Evolutionary conservation across 2,113 vertebrate genomes (phyloP).

Genomic region (zebrafish (Danio rerio)): DNA sequence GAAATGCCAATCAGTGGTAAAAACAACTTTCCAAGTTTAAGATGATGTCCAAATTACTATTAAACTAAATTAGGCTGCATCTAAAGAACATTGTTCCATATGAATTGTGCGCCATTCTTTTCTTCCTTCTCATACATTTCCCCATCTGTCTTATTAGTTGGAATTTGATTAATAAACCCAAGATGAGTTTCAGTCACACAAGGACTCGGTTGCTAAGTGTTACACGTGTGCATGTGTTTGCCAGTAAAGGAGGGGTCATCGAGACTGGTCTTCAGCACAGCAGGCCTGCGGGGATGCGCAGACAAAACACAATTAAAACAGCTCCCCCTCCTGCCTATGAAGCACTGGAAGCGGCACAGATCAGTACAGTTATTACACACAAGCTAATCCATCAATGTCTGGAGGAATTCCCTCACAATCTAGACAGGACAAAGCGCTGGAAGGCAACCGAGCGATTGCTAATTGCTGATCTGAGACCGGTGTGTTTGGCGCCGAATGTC

Average conservation of each 20-base stretch:
- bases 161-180: slow-evolving; percentile 68
- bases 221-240: slow-evolving; percentile 25
- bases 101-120: slow-evolving; percentile 35
- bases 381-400: slow-evolving; percentile 76
- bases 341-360: slow-evolving; percentile 63
- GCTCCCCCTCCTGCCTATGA: slow-evolving; percentile 64
- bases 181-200: slow-evolving; percentile 57
- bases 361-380: slow-evolving; percentile 72
- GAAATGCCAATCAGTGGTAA: too few relatives aligned
- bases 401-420: slow-evolving; percentile 56
- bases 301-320: slow-evolving; percentile 74
- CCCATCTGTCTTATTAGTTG: slow-evolving; percentile 14
- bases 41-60: too few relatives aligned
- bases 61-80: too few relatives aligned
- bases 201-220: slow-evolving; percentile 50
- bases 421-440: slow-evolving; percentile 53
- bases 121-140: not conserved
- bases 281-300: slow-evolving; percentile 64
- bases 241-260: slow-evolving; percentile 25
- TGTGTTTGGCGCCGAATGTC: not conserved
- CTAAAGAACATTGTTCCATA: not conserved
- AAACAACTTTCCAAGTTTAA: too few relatives aligned
- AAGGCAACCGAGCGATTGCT: slow-evolving; percentile 28
- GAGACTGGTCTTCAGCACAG: slow-evolving; percentile 31
- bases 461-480: slow-evolving; percentile 43